Base-by-base conservation (phyloP, 2,113 vertebrate genomes). In the Anarrhichthys ocellatus region DNA sequence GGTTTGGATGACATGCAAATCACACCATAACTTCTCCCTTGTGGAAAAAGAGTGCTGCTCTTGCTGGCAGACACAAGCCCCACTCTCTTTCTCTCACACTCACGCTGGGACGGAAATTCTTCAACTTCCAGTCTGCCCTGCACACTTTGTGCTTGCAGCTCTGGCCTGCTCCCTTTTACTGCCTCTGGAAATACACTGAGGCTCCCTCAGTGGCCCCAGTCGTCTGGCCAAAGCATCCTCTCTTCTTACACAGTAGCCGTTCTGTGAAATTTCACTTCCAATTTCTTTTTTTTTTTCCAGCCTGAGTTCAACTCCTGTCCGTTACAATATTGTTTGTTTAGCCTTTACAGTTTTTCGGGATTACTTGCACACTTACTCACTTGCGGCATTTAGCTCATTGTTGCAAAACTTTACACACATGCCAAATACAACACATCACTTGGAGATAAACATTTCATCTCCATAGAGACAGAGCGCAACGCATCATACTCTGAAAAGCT, bases 21-120 rank as follows among this genome's bases (percentile, higher is more conserved):
- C 80, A 81, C 71, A 27, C 75, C 84, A 84, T 88, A 84, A 84
- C 83, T 85, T 89, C 92, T 93, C 79, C 82, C 88, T 80, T 89
- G 90, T 92, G 92, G 92, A 93, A 92, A 93, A 93, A 80, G 80
- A 90, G 75, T 58, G 70, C 76, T 77, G 71, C 81, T 88, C 81
- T 76, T 34, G 74, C 87, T 92, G 90, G 87, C 92, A 91, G 85
- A 89, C 80, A 0, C 85, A 20, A 58, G 42, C 34, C 66, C 13
- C 56, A 83, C 73, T 80, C 40, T 75, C 67, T 76, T 58, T 71
- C 79, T 52, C 65, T 69, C 86, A 59, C 75, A 79, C 80, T 88
- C 67, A 27, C 3, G 22, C 59, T 4, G 38, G 80, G 88, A 88
- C 72, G 87, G 92, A 92, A 92, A 95, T 90, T 92, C 91, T 91